A percentile compares a stretch with the other conserved stretches of the same genome.
phyloP scores from a whole-genome alignment of 2,888 invertebrate genomes.

The Andrena haemorrhoa region DNA sequence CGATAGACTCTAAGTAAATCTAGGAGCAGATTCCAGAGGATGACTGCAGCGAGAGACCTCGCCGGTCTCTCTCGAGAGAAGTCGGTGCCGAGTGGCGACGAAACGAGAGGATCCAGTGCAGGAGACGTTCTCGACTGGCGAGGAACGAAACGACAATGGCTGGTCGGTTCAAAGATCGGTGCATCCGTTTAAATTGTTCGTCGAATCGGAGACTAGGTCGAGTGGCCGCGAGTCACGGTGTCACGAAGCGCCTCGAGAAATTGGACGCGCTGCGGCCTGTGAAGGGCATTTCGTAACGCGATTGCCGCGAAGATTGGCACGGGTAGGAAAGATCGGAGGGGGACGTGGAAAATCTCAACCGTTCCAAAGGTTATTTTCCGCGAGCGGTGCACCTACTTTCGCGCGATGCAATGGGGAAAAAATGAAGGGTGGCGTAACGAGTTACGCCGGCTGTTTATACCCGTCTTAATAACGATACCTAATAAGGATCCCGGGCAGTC shows the following conservation, averaged over 20 bases:
- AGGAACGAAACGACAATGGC: conserved; percentile 14
- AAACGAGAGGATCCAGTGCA: neutral
- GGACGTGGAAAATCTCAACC: conserved; percentile 65
- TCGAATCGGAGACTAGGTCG: conserved; percentile 58
- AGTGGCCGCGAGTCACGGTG: conserved; percentile 55
- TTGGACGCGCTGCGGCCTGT: conserved; percentile 58
- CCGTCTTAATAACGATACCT: conserved; percentile 29
- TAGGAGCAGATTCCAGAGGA: neutral
- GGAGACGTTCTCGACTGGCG: neutral
- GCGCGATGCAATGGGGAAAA: conserved; percentile 35
- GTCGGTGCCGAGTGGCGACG: neutral
- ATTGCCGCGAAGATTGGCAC: conserved; percentile 63
- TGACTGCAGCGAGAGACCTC: neutral
- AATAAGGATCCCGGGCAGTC: conserved; percentile 30
- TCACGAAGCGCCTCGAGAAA: conserved; percentile 69
- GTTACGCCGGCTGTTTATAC: conserved; percentile 35
- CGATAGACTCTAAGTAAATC: neutral
- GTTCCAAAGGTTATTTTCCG: conserved; percentile 68
- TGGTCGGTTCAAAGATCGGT: conserved; percentile 50
- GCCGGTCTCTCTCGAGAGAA: neutral
- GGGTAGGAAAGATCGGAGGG: conserved; percentile 54
- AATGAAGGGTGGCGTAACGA: conserved; percentile 55
- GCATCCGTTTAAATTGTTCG: conserved; percentile 52
- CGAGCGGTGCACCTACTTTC: conserved; percentile 56
- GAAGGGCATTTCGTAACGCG: conserved; percentile 71